Conservation (phyloP, 64 coral and sea anemone species). For the Dendronephthya gigantea region DNA sequence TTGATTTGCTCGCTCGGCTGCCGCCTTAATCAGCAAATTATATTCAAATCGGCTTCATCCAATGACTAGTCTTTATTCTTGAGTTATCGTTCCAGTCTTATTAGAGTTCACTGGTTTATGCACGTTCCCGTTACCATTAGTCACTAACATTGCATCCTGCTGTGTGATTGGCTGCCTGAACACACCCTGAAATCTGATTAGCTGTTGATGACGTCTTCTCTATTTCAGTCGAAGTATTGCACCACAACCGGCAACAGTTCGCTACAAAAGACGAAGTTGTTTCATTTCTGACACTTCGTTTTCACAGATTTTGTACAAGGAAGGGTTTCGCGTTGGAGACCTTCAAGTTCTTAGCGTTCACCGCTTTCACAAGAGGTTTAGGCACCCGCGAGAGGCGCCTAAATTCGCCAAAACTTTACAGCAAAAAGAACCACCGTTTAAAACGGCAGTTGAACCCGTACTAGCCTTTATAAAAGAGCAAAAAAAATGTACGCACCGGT, state of each 20-base stretch:
- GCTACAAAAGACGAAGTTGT: neutral
- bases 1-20: too few relatives aligned
- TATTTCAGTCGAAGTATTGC: slow-evolving; percentile 2
- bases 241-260: neutral
- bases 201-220: slow-evolving; percentile 8
- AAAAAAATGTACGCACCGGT: neutral
- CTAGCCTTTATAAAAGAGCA: neutral
- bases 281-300: neutral
- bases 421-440: neutral
- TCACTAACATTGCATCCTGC: neutral
- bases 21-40: neutral
- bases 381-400: neutral
- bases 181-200: neutral
- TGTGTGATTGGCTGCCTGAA: neutral
- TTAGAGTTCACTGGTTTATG: too few relatives aligned
- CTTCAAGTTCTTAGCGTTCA: neutral
- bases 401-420: neutral
- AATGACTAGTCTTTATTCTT: too few relatives aligned
- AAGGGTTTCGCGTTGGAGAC: neutral
- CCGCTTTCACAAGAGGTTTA: neutral
- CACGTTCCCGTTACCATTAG: neutral
- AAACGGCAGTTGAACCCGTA: neutral
- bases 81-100: too few relatives aligned
- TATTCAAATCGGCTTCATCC: too few relatives aligned
- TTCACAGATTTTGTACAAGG: neutral